Base-by-base conservation (phyloP, 2,888 invertebrate genomes). In the Macaria notata region DNA sequence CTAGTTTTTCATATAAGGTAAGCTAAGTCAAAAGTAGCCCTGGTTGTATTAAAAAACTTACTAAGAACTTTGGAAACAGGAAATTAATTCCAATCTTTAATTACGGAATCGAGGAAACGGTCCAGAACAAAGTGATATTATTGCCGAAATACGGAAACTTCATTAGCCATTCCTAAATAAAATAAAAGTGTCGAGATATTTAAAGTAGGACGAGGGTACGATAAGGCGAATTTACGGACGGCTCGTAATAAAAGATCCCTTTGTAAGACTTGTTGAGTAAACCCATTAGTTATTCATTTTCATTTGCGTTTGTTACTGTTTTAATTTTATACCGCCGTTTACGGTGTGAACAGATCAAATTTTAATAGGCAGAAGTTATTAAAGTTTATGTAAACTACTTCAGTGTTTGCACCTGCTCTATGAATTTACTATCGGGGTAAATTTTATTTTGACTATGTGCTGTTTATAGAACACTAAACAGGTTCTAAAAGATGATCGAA, bases 201-300 rank as follows among this genome's bases (percentile, higher is more conserved):
- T 56, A 55, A 63, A 61, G 59, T 30, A 48, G 46, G 56, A 62
- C 51, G 63, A 65, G 59, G 62, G 61, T 56, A 68, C 73, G 76
- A 81, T 79, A 77, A 80, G 75, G 70, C 58, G 61, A 72, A 74
- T 74, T 77, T 68, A 66, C 69, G 66, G 67, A 62, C 65, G 69
- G 59, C 61, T 61, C 49, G 75, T 72, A 82, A 82, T 86, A 85
- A 86, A 84, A 81, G 75, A 73, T 74, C 74, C 75, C 71, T 75
- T 77, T 75, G 70, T 75, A 71, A 78, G 79, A 82, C 83, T 84
- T 85, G 80, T 83, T 80, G 79, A 81, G 78, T 73, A 70, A 66
- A 71, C 70, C 83, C 83, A 85, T 88, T 86, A 83, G 78, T 80
- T 83, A 87, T 87, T 86, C 83, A 88, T 86, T 83, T 83, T 83